Conservation (phyloP, 2,113 vertebrate species). For the Trichomycterus rosablanca region DNA sequence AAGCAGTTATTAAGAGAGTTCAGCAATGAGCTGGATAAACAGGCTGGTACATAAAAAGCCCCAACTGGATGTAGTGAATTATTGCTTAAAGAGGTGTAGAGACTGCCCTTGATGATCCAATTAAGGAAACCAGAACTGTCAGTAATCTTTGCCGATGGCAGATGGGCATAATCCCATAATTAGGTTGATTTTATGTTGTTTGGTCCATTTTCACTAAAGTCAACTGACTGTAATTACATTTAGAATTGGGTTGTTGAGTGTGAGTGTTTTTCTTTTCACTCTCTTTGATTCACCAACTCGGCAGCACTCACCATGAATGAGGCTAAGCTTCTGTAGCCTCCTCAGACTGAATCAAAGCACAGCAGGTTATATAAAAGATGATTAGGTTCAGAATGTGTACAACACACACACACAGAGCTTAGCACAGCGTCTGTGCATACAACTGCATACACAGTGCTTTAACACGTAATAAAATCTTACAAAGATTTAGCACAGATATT, state of each 20-base stretch:
- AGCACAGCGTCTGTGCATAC: too few relatives aligned
- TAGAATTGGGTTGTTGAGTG: slow-evolving; percentile 6
- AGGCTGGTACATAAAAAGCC: too few relatives aligned
- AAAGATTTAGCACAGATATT: too few relatives aligned
- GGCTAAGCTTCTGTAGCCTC: slow-evolving; percentile 30
- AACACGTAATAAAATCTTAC: too few relatives aligned
- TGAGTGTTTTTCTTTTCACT: slow-evolving; percentile 2
- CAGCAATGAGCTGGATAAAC: too few relatives aligned
- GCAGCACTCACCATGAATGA: slow-evolving; percentile 34
- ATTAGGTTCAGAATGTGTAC: slow-evolving; percentile 11
- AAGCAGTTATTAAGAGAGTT: too few relatives aligned
- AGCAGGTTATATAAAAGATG: slow-evolving; percentile 28
- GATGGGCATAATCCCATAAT: too few relatives aligned
- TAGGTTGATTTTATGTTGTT: neutral
- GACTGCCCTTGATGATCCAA: too few relatives aligned
- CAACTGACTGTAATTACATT: neutral
- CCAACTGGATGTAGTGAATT: too few relatives aligned
- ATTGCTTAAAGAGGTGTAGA: too few relatives aligned
- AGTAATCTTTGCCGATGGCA: too few relatives aligned
- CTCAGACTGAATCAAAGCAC: slow-evolving; percentile 36
- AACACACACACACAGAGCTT: neutral
- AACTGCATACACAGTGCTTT: neutral
- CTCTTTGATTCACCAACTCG: neutral
- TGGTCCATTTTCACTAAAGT: neutral
- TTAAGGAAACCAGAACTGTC: too few relatives aligned